A percentile compares a stretch with the other conserved stretches of the same genome.
Evolutionary conservation across 2,797 vertebrate genomes (phyloP).

Genomic region (Pempheris klunzingeri): DNA sequence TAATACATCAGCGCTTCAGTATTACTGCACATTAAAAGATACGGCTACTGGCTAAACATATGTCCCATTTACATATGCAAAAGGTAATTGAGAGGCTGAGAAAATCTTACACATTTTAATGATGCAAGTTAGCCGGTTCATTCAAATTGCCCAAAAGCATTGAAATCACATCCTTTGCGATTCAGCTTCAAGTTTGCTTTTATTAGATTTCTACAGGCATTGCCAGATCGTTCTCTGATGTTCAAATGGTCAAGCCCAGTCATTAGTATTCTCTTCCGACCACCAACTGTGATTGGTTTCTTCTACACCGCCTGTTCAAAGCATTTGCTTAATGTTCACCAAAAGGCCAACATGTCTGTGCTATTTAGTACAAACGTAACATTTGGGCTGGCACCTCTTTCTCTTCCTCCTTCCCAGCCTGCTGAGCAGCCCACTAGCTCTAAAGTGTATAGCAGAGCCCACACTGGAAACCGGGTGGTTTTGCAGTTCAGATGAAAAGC

Average conservation of each 20-base stretch:
- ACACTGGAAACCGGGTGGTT: slow-evolving; percentile 20
- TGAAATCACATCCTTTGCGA: slow-evolving; percentile 17
- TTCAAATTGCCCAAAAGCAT: slow-evolving; percentile 48
- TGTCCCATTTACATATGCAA: slow-evolving; percentile 77
- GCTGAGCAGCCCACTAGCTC: slow-evolving; percentile 28
- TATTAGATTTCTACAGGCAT: slow-evolving; percentile 48
- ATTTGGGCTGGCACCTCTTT: slow-evolving; percentile 59
- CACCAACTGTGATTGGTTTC: slow-evolving; percentile 57
- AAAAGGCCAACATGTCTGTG: slow-evolving; percentile 69
- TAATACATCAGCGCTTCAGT: slow-evolving; percentile 73
- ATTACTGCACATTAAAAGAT: slow-evolving; percentile 65
- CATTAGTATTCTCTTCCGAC: slow-evolving; percentile 61
- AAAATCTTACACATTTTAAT: slow-evolving; percentile 69
- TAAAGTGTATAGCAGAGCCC: slow-evolving; percentile 9
- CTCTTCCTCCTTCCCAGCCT: slow-evolving; percentile 17
- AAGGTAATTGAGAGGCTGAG: slow-evolving; percentile 59
- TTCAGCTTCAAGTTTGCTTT: slow-evolving; percentile 47
- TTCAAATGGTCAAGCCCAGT: slow-evolving; percentile 45
- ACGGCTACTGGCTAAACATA: slow-evolving; percentile 78
- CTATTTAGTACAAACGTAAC: slow-evolving; percentile 64
- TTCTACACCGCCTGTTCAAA: slow-evolving; percentile 52
- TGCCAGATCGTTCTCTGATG: slow-evolving; percentile 39
- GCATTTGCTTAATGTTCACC: slow-evolving; percentile 68
- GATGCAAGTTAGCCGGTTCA: slow-evolving; percentile 38
- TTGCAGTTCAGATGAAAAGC: slow-evolving; percentile 38